Conservation (phyloP, 2,888 invertebrate species). For the Tenthredo scrophulariae region DNA sequence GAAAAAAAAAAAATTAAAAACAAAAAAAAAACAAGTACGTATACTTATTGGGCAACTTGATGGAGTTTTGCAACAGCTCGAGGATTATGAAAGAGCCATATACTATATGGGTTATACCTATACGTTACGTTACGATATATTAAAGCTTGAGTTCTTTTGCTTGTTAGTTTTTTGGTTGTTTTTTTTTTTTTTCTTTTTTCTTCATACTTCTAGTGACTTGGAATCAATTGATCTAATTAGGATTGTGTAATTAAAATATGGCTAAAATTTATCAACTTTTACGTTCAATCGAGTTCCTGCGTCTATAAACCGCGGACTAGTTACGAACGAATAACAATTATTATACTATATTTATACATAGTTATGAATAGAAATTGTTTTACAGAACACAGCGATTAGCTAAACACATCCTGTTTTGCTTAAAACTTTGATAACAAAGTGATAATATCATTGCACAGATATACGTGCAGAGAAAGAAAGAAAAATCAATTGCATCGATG, state of each 20-base stretch:
- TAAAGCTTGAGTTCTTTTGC: not conserved
- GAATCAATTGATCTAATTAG: not conserved
- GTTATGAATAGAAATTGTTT: not conserved
- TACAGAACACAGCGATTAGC: not conserved
- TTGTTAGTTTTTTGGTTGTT: not conserved
- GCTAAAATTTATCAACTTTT: not conserved
- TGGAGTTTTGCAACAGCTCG: constrained; percentile 23
- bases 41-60: constrained; percentile 13
- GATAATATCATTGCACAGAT: not conserved
- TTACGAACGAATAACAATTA: not conserved
- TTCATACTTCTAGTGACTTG: not conserved
- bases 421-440: not conserved
- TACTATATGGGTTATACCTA: not conserved
- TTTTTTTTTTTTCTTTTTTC: not conserved
- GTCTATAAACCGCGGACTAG: not conserved
- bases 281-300: not conserved
- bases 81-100: constrained; percentile 13
- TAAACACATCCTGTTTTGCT: not conserved
- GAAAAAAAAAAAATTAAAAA: not conserved
- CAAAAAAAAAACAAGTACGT: not conserved
- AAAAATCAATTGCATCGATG: not conserved
- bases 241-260: not conserved
- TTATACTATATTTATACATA: not conserved
- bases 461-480: not conserved
- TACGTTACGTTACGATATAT: not conserved